Conservation (phyloP, 1,140 invertebrate species). For the Ectropis grisescens region DNA sequence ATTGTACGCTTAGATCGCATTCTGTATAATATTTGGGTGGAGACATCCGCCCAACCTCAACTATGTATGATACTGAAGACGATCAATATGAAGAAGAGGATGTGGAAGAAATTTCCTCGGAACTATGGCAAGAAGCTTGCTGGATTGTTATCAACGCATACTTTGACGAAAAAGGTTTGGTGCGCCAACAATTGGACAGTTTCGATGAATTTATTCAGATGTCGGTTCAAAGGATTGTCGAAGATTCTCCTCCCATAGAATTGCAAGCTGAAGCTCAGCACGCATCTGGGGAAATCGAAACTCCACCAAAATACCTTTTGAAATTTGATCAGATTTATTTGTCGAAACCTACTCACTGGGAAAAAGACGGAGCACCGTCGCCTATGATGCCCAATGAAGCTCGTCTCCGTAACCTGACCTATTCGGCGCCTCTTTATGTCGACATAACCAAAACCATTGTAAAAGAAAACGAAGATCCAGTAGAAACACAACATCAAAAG, state of each 20-base stretch:
- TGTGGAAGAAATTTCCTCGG: slow-evolving; percentile 91
- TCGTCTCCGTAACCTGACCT: slow-evolving; percentile 88
- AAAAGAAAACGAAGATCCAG: slow-evolving; percentile 90
- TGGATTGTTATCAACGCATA: slow-evolving; percentile 99
- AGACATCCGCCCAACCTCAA: too few species aligned
- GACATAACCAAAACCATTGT: slow-evolving; percentile 97
- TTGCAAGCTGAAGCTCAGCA: slow-evolving; percentile 98
- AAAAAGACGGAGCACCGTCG: slow-evolving; percentile 98
- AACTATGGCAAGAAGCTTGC: slow-evolving; percentile 99
- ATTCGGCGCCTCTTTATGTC: slow-evolving; percentile 98
- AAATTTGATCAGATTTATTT: slow-evolving; percentile 99
- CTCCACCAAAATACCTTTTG: slow-evolving; percentile 89
- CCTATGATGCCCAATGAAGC: slow-evolving; percentile 99
- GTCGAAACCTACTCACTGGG: slow-evolving; percentile 99
- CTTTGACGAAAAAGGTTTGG: slow-evolving; percentile 99
- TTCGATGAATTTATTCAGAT: slow-evolving; percentile 99
- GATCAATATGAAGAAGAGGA: slow-evolving; percentile 84
- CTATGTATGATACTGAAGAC: slow-evolving; percentile 66
- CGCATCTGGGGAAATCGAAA: slow-evolving; percentile 91
- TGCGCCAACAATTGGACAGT: slow-evolving; percentile 98
- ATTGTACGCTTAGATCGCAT: too few species aligned
- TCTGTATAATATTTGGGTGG: too few species aligned
- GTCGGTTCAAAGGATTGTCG: slow-evolving; percentile 98
- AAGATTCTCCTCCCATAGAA: slow-evolving; percentile 98
- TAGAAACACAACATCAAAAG: slow-evolving; percentile 96